Conservation (phyloP, 2,888 invertebrate species). For the Patella depressa region DNA sequence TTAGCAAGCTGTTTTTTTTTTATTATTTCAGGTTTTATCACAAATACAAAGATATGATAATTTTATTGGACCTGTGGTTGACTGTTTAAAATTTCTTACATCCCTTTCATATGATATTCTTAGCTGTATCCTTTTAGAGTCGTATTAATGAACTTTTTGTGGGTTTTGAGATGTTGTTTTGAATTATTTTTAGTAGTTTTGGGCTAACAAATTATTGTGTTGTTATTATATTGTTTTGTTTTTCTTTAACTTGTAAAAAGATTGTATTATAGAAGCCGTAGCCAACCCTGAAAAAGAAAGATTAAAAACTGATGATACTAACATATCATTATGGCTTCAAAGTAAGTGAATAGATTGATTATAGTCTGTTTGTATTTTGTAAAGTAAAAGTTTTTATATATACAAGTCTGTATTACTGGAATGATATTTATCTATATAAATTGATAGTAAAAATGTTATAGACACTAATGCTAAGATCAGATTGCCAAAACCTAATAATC, state of each 20-base stretch:
- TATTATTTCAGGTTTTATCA: conserved; percentile 75
- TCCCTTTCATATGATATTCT: conserved; percentile 95
- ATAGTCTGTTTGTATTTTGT: too few relatives aligned
- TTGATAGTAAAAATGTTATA: too few relatives aligned
- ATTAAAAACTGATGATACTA: conserved; percentile 90
- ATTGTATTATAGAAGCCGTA: conserved; percentile 93
- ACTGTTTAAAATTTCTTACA: conserved; percentile 95
- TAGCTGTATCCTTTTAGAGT: conserved; percentile 76
- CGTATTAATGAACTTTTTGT: not conserved
- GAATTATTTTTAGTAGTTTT: not conserved
- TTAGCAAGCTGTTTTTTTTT: not conserved
- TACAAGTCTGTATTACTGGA: too few relatives aligned
- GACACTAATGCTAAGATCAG: too few relatives aligned
- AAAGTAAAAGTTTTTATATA: too few relatives aligned
- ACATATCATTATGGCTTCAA: conserved; percentile 93
- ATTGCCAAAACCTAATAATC: too few relatives aligned
- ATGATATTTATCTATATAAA: too few relatives aligned
- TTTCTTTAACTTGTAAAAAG: conserved; percentile 58
- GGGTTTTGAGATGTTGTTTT: too few relatives aligned
- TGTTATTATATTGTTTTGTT: not conserved
- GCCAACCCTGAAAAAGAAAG: conserved; percentile 80
- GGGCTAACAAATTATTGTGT: not conserved
- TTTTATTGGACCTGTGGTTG: conserved; percentile 95
- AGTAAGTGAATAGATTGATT: conserved; percentile 73
- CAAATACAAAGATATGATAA: conserved; percentile 95